Evolutionary conservation across 37 sponge, comb jelly and placozoan species (phyloP), one percentile per base, ranked within the genome.

Genomic region (Lycopodina hypogea): DNA sequence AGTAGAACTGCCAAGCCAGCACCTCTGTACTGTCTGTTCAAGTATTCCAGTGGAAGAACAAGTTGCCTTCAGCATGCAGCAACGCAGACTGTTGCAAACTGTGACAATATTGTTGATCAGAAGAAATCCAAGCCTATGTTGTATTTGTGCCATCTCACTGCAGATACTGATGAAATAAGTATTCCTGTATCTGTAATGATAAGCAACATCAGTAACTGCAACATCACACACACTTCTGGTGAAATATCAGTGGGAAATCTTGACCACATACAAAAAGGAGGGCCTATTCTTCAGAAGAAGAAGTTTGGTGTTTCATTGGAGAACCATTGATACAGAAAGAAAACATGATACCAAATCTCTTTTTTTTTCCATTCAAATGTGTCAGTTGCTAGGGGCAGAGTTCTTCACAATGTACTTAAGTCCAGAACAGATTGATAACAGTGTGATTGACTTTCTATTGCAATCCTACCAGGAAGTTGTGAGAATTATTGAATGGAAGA

Each of bases 261-360:
- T 19, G 2, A 36, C 19, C 18, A 66, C 37, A 59, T 26, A 28
- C 60, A 12, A 17, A 3, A 59, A 17, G 4, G 60, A 28, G n/a
- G n/a, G n/a, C n/a, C n/a, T n/a, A n/a, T n/a, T n/a, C 21, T 12
- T 0, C 29, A 60, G 40, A 57, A 23, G 37, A 78, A 78, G 34
- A 78, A 45, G 66, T 72, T 72, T 61, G 81, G 81, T 40, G 74
- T 81, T 41, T 72, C 41, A 18, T 81, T 22, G 57, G 56, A 69
- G 38, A 37, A 34, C 80, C 80, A 34, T 29, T 69, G 28, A 38
- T 36, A 30, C 42, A 62, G 38, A 42, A 42, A 42, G 35, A 15
- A 35, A 42, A 22, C 11, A 51, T 28, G 21, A n/a, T 72, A 30
- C 48, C 59, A 48, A 42, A 72, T n/a, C n/a, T 36, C 24, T 81